Evolutionary conservation across 2,888 invertebrate genomes (phyloP), one percentile per base, ranked within the genome.

Genomic region (Amaurobius ferox): DNA sequence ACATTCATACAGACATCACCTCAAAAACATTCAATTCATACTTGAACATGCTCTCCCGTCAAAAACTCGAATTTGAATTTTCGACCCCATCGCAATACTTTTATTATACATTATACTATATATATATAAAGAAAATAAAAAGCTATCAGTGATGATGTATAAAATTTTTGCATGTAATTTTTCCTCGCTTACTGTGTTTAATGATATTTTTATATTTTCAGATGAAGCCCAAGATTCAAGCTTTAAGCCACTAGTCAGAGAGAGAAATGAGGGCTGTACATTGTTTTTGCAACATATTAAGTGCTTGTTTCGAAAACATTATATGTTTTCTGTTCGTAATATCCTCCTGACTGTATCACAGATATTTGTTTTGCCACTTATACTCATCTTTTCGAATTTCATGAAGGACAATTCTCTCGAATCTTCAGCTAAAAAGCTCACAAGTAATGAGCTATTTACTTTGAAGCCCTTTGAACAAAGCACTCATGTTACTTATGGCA

Each of bases 221-320:
- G 76, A 19, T 30, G 1, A 13, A 7, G 23, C 29, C 6, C 29
- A 76, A 26, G 44, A 32, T 9, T 16, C n/a, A 44, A 64, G 23
- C 23, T 29, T 35, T 16, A 6, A 48, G 0, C 11, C 32, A 30
- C 39, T 32, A 5, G 13, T 32, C 9, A 76, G 48, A 48, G 32
- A 67, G 32, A 48, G 48, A 32, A 76, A 67, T 26, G 28, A 32
- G 6, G 48, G 23, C 9, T 76, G 29, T 2, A 16, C 13, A 5
- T 32, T 76, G 32, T 48, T 67, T 32, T 6, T 32, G 23, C 76
- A 76, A n/a, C 76, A 67, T 26, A 40, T 23, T 1, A 16, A 19
- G 0, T 44, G 67, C 32, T 0, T 67, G 13, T 48, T 67, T 2
- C 44, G 26, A 44, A 76, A 76, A 16, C 39, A n/a, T 5, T 76